Percentiles rank a stretch among this genome's conserved stretches.
phyloP scores from a whole-genome alignment of 2,888 invertebrate species.

The Leptogaster cylindrica region DNA sequence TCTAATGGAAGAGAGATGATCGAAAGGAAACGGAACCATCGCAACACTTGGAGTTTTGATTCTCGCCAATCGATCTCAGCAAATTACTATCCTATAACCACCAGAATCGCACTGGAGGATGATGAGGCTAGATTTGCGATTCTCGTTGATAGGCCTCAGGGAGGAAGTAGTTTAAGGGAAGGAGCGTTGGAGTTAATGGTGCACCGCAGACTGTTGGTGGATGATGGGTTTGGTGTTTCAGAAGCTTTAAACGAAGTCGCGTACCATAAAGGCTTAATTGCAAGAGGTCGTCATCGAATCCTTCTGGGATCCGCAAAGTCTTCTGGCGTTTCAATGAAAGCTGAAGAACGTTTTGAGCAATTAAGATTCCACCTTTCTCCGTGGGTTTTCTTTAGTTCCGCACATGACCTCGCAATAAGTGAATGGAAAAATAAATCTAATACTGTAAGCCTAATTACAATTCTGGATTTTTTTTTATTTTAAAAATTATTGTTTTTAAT shows the following conservation, averaged over 20 bases:
- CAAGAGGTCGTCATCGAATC: slow-evolving; percentile 72
- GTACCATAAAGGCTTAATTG: slow-evolving; percentile 72
- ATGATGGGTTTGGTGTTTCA: slow-evolving; percentile 92
- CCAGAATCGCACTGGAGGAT: slow-evolving; percentile 76
- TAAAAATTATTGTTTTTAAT: not conserved
- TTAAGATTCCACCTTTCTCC: slow-evolving; percentile 67
- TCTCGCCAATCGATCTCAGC: slow-evolving; percentile 76
- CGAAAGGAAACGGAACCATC: slow-evolving; percentile 70
- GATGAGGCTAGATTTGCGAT: slow-evolving; percentile 56
- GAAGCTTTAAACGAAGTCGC: slow-evolving; percentile 88
- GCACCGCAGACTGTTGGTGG: slow-evolving; percentile 81
- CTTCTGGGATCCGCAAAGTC: slow-evolving; percentile 59
- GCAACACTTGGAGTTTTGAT: slow-evolving; percentile 77
- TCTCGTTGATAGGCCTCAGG: slow-evolving; percentile 81
- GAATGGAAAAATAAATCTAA: slow-evolving; percentile 60
- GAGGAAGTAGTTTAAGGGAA: slow-evolving; percentile 76
- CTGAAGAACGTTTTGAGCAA: slow-evolving; percentile 63
- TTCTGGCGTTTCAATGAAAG: slow-evolving; percentile 54
- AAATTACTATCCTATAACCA: slow-evolving; percentile 94
- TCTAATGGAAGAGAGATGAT: slow-evolving; percentile 90
- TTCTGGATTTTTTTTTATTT: slow-evolving; percentile 50
- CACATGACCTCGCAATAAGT: slow-evolving; percentile 60
- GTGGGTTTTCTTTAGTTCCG: slow-evolving; percentile 68
- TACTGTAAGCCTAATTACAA: slow-evolving; percentile 49
- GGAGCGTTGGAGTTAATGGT: slow-evolving; percentile 84